Evolutionary conservation across 1,140 invertebrate genomes (phyloP).

Genomic region (Tribolium castaneum): DNA sequence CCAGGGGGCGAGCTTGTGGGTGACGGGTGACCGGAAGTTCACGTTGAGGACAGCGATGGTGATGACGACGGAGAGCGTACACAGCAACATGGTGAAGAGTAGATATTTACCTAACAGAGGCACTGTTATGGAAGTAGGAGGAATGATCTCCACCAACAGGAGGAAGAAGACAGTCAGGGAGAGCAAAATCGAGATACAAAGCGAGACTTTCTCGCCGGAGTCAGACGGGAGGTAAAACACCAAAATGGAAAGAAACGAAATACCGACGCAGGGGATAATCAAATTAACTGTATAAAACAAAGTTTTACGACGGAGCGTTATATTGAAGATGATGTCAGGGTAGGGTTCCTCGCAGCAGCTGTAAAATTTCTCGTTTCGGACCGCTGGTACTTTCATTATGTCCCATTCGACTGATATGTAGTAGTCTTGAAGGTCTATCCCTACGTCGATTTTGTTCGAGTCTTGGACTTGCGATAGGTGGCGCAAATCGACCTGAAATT

Average conservation of each 20-base stretch:
- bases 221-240: slow-evolving; percentile 99
- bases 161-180: slow-evolving; percentile 99
- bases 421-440: slow-evolving; percentile 93
- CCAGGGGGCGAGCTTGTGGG: slow-evolving; percentile 94
- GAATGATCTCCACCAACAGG: slow-evolving; percentile 97
- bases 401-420: slow-evolving; percentile 99
- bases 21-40: slow-evolving; percentile 98
- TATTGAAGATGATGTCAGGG: slow-evolving; percentile 97
- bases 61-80: slow-evolving; percentile 96
- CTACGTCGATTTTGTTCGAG: slow-evolving; percentile 85
- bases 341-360: slow-evolving; percentile 92
- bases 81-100: slow-evolving; percentile 99
- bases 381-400: slow-evolving; percentile 89
- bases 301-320: slow-evolving; percentile 95
- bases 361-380: slow-evolving; percentile 90
- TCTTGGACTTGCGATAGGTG: slow-evolving; percentile 85
- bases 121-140: slow-evolving; percentile 98
- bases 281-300: slow-evolving; percentile 98
- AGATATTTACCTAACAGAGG: slow-evolving; percentile 98
- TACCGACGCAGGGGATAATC: slow-evolving; percentile 95
- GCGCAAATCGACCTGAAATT: slow-evolving; percentile 83
- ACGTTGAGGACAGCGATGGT: slow-evolving; percentile 99
- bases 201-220: slow-evolving; percentile 96
- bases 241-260: slow-evolving; percentile 96
- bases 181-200: slow-evolving; percentile 98